Evolutionary conservation across 2,797 vertebrate species (phyloP).

Genomic region (Chelon labrosus): DNA sequence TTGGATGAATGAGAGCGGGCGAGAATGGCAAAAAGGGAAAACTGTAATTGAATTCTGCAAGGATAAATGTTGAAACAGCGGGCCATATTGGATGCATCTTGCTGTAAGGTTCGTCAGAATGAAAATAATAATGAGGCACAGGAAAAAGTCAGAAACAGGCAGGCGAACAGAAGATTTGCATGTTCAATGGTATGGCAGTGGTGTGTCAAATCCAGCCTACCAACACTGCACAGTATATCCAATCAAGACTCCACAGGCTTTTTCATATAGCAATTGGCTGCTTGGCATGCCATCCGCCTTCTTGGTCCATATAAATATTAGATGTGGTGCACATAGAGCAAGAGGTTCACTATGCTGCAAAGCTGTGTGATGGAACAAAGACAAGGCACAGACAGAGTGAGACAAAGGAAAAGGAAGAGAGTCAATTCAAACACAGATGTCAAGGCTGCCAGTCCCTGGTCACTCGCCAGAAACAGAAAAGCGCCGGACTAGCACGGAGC

Average conservation of each 20-base stretch:
- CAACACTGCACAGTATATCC: conserved; percentile 33
- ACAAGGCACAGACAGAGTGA: conserved; percentile 18
- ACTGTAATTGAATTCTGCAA: conserved; percentile 73
- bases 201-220: conserved; percentile 47
- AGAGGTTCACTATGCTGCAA: conserved; percentile 36
- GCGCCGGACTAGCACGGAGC: conserved; percentile 5
- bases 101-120: conserved; percentile 50
- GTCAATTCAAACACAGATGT: conserved; percentile 36
- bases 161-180: conserved; percentile 42
- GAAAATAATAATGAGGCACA: conserved; percentile 64
- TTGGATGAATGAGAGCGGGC: conserved; percentile 43
- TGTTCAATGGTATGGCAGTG: conserved; percentile 32
- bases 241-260: conserved; percentile 36
- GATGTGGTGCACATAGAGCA: conserved; percentile 43
- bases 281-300: conserved; percentile 44
- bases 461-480: conserved; percentile 21
- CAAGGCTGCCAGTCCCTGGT: conserved; percentile 34
- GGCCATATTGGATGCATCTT: conserved; percentile 47
- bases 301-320: conserved; percentile 60
- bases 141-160: conserved; percentile 22
- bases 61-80: conserved; percentile 60
- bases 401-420: conserved; percentile 1
- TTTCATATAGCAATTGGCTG: conserved; percentile 28
- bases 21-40: conserved; percentile 23
- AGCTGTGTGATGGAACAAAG: conserved; percentile 36